Percentiles rank a stretch among this genome's conserved stretches.
Conservation (phyloP, 2,113 vertebrate genomes). For the Phodopus roborovskii region DNA sequence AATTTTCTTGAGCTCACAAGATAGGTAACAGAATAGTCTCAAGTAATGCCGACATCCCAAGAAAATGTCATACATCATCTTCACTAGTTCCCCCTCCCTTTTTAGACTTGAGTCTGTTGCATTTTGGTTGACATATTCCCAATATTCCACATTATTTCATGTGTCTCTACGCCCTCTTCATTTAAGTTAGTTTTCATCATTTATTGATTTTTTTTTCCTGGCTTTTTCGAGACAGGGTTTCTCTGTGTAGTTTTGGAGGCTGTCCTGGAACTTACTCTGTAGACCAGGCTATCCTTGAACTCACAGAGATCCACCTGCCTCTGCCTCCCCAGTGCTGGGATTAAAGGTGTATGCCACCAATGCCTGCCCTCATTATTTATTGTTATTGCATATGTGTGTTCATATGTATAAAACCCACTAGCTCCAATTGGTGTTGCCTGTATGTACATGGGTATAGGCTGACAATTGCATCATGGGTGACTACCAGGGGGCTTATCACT, state of each 20-base stretch:
- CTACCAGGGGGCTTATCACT: background rate
- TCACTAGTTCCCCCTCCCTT: background rate
- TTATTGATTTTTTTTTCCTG: no score
- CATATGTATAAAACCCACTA: background rate
- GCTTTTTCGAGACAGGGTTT: no score
- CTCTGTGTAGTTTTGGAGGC: no score
- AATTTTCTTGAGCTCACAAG: conserved; percentile 21
- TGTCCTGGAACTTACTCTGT: no score
- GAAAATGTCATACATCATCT: background rate
- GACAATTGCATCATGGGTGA: background rate
- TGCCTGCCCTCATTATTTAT: no score
- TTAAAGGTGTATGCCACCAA: no score
- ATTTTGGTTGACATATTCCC: background rate
- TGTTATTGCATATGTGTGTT: background rate
- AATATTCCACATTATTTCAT: background rate
- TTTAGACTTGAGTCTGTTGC: background rate
- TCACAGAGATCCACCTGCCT: no score
- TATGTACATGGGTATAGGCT: background rate
- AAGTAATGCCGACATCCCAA: background rate
- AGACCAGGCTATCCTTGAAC: no score
- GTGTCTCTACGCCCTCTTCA: no score
- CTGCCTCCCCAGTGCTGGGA: no score
- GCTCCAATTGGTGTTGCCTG: background rate
- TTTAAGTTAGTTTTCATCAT: background rate
- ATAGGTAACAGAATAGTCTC: conserved; percentile 28